Conservation (phyloP, 2,113 vertebrate genomes). For the Hucho hucho region DNA sequence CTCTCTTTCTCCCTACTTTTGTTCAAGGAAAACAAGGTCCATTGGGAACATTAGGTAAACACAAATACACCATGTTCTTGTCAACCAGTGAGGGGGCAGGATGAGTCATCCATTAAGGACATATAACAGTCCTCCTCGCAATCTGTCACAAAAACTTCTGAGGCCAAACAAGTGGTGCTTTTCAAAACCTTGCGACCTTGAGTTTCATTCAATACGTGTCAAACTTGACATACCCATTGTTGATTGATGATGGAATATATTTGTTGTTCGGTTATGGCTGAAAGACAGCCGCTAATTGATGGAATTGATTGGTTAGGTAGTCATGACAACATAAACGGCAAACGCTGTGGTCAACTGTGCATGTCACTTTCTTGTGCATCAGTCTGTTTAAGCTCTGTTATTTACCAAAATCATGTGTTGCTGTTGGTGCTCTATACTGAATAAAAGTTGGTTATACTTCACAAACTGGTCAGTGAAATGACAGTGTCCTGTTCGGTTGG, state of each 20-base stretch:
- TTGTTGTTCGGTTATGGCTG: too few relatives aligned
- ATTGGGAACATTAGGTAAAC: constrained; percentile 36
- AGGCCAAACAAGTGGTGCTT: neutral
- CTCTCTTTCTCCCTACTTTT: neutral
- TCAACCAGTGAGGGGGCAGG: constrained; percentile 11
- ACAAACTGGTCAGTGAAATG: too few relatives aligned
- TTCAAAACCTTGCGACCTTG: neutral
- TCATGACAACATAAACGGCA: too few relatives aligned
- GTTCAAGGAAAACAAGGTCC: constrained; percentile 21
- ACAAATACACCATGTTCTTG: constrained; percentile 24
- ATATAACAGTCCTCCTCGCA: constrained; percentile 9
- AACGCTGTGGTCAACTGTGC: too few relatives aligned
- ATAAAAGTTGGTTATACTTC: too few relatives aligned
- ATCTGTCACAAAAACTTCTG: neutral
- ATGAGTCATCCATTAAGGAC: constrained; percentile 32
- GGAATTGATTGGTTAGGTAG: too few relatives aligned
- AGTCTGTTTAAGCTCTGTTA: too few relatives aligned
- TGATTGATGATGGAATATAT: neutral
- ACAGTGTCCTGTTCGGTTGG: neutral
- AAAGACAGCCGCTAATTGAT: too few relatives aligned
- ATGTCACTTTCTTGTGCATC: too few relatives aligned
- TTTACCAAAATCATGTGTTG: too few relatives aligned
- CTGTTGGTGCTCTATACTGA: too few relatives aligned
- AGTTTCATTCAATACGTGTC: neutral
- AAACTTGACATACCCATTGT: neutral